Evolutionary conservation across 2,888 invertebrate species (phyloP), one percentile per base, ranked within the genome.

Genomic region (Agonopterix subpropinquella): DNA sequence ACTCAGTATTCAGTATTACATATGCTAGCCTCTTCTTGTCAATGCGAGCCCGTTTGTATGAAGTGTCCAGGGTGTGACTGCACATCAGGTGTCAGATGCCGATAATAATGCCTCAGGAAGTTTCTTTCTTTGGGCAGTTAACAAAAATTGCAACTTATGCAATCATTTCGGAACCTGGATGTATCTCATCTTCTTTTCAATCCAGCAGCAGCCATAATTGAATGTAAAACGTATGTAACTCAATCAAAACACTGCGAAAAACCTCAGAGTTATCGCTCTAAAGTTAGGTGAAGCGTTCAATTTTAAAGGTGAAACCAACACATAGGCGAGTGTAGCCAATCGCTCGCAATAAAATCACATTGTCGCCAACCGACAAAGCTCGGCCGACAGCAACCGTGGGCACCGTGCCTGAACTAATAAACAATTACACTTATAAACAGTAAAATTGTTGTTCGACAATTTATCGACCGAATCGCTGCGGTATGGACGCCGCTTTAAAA

Each of bases 391-490:
- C 58, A 44, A 52, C 54, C 57, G 55, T 47, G 36, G 13, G 51
- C 28, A 28, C 11, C 43, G 50, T 55, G 28, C 28, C 42, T 57
- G 63, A 64, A 70, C 73, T 77, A 75, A 80, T 80, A 83, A 86
- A 85, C 81, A 84, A 85, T 84, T 82, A 85, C 72, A 67, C 66
- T 70, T 76, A 78, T 80, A 79, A 80, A 80, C 78, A 80, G 65
- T 71, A 68, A 73, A 77, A 73, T 76, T 70, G 72, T 70, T 73
- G 76, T 70, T 70, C 57, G 59, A 49, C 43, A 58, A 64, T 81
- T 83, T 81, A 83, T 81, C 76, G 80, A 72, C 61, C 76, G 77
- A 58, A 73, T 65, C 75, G 72, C 60, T 18, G 48, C 45, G 43
- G 43, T 49, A 49, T 52, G 45, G 43, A 48, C 35, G 49, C 45